These are phyloP conservation scores for Hiodon alosoides DNA, from an alignment of 2,113 vertebrate genomes.

Conservation along the genomic window DNA sequence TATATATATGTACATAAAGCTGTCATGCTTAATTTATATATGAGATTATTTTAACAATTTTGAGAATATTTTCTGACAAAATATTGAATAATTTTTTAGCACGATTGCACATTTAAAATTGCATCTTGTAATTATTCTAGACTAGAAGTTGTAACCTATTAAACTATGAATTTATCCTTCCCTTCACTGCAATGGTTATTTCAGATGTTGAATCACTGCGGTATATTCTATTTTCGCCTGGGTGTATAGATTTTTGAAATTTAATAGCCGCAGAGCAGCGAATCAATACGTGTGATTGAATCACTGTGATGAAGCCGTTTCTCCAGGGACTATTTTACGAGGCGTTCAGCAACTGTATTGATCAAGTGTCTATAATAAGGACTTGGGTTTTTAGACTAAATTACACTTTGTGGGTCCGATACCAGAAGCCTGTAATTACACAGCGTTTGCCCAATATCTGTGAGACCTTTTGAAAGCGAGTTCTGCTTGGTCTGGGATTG, in stretches of 20 bases:
- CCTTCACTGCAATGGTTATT: conserved; percentile 19
- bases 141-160: conserved; percentile 1
- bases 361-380: conserved; percentile 51
- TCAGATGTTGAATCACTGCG: conserved; percentile 8
- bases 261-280: conserved; percentile 48
- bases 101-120: conserved; percentile 1
- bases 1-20: conserved; percentile 7
- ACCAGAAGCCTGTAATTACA: neutral
- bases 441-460: neutral
- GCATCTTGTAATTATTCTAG: neutral
- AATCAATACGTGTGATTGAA: conserved; percentile 58
- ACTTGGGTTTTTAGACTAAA: conserved; percentile 35
- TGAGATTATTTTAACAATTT: conserved; percentile 18
- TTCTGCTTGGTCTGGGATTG: neutral
- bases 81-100: conserved; percentile 8
- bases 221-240: conserved; percentile 18
- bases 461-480: neutral
- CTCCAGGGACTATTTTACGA: conserved; percentile 33
- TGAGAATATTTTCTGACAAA: conserved; percentile 5
- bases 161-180: conserved; percentile 27
- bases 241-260: conserved; percentile 35
- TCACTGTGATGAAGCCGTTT: conserved; percentile 54
- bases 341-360: conserved; percentile 46
- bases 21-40: conserved; percentile 11
- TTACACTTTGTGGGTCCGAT: neutral